Evolutionary conservation across 2,113 vertebrate species (phyloP), one percentile per base, ranked within the genome.

Genomic region (Corapipo altera): DNA sequence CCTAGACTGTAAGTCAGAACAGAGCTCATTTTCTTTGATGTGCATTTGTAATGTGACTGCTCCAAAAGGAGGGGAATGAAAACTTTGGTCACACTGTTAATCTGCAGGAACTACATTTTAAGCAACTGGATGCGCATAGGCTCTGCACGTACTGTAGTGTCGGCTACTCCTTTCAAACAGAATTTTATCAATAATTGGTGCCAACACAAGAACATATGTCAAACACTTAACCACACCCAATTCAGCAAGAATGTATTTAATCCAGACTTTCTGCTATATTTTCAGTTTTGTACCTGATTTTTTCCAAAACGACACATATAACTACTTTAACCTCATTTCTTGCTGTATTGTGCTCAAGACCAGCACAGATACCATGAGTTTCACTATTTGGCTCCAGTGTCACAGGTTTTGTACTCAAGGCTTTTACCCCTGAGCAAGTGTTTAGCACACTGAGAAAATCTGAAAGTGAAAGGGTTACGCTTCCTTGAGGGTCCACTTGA

Each of bases 21-120:
- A 93, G 89, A 95, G 71, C 93, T 95, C 86, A 82, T 97, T 95
- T 93, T 37, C 95, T 96, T 94, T 95, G 91, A 88, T 86, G 76
- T 91, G 90, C 80, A 78, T 96, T 94, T 94, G 70, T 87, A 96
- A 94, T 86, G 88, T 91, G 70, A 80, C 78, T 91, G 49, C 65
- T 91, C 96, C 88, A 89, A 94, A 72, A 78, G 70, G 26, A 91
- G n/a, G 49, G 41, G 73, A 89, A 94, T 73, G 72, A 95, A 93
- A 96, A 96, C 91, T 94, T 92, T 48, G 88, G 91, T 96, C 91
- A 74, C 72, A 65, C 41, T 75, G 61, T 88, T 94, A 71, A 94
- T 88, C 79, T 89, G 74, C 44, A 81, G 74, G 83, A 87, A 58
- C 86, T 92, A 82, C 54, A 23, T 89, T 91, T 92, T 43, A 79